Base-by-base conservation (phyloP, 2,797 vertebrate genomes). In the Gymnopithys bicolor region DNA sequence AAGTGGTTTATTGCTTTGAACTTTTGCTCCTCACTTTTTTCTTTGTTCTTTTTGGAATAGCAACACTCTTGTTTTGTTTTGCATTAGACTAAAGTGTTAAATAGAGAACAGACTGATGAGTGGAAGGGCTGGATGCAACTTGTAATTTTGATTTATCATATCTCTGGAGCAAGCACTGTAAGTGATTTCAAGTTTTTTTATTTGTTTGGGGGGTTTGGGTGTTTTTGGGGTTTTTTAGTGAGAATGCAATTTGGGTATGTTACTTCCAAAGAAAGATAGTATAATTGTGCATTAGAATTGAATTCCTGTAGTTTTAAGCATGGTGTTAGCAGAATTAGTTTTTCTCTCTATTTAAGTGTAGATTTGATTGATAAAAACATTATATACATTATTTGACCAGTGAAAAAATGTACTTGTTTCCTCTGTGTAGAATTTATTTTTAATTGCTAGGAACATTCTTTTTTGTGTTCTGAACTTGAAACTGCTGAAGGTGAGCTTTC, bases 81-180 rank as follows among this genome's bases (percentile, higher is more conserved):
- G 48, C 93, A 64, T 96, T 96, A 99, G 99, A 98, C 98, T 73
- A 99, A 99, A 97, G 97, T 99, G 60, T 98, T 99, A 90, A 99
- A 99, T 98, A 98, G 99, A 95, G 99, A 99, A 87, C 99, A 99
- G 96, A 99, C 99, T 2, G 99, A 99, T 88, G 99, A 99, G 95
- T 99, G 99, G 99, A 99, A 99, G 96, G 99, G 99, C 79, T 99
- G 99, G 99, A 99, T 99, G 99, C 99, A 99, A 94, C 98, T 99
- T 60, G 99, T 99, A 93, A 99, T 99, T 97, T 98, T 99, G 87
- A 99, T 99, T 97, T 99, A 99, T 97, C 99, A 99, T 97, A 98
- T 99, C 90, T 99, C 99, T 89, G 99, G 99, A 97, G 99, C 99
- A 91, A 99, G 99, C 68, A 99, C 99, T 90, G 99, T 99, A 98